Evolutionary conservation across 1,140 invertebrate genomes (phyloP).

Genomic region (Metaphire vulgaris): DNA sequence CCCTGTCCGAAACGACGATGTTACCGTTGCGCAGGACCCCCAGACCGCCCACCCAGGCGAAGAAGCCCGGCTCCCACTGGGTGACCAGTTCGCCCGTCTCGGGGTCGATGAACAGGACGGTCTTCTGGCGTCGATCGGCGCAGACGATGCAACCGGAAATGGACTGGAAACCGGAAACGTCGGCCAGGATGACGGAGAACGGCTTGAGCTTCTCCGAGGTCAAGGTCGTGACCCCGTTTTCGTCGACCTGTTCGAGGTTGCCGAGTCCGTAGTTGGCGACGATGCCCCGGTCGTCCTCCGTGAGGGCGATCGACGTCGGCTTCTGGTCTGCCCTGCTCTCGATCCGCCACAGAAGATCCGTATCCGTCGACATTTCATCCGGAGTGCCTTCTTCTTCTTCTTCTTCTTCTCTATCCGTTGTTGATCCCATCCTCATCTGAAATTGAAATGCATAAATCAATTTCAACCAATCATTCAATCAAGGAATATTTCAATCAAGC

Average conservation of each 20-base stretch:
- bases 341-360: not conserved
- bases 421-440: not conserved
- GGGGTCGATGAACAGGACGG: not conserved
- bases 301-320: not conserved
- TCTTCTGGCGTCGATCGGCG: not conserved
- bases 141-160: not conserved
- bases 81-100: not conserved
- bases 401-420: not conserved
- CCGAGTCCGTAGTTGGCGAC: not conserved
- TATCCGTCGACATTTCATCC: too few relatives aligned
- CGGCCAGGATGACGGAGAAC: not conserved
- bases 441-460: not conserved
- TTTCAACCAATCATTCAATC: not conserved
- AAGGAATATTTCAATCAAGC: not conserved
- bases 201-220: not conserved
- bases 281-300: not conserved
- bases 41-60: slow-evolving; percentile 27
- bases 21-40: slow-evolving; percentile 14
- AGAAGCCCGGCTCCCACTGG: not conserved
- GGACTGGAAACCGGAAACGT: not conserved
- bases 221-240: not conserved
- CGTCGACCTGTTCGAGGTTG: not conserved
- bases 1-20: slow-evolving; percentile 21
- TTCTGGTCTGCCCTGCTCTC: not conserved
- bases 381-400: not conserved